Evolutionary conservation across 2,797 vertebrate genomes (phyloP).

Genomic region (Lindbergichthys nudifrons): DNA sequence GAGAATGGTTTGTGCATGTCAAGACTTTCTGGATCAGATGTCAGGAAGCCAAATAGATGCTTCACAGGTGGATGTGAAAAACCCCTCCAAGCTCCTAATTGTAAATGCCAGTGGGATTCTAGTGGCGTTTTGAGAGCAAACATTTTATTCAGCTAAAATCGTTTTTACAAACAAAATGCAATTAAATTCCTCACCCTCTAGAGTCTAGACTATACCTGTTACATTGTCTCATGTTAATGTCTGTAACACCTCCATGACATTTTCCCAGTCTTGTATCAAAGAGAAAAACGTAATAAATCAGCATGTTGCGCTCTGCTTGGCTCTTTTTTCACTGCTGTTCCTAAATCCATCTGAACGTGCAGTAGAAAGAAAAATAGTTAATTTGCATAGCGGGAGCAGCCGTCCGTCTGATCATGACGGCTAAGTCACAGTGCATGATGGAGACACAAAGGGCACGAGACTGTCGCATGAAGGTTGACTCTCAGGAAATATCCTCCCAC

Average conservation of each 20-base stretch:
- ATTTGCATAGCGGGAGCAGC: slow-evolving; percentile 49
- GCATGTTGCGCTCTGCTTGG: background rate
- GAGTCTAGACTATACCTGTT: background rate
- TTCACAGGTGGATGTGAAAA: slow-evolving; percentile 46
- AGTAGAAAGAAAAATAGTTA: slow-evolving; percentile 9
- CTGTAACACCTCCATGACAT: slow-evolving; percentile 14
- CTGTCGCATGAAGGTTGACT: slow-evolving; percentile 66
- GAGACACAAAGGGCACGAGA: slow-evolving; percentile 68
- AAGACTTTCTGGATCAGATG: slow-evolving; percentile 55
- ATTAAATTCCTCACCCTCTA: background rate
- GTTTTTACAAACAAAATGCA: slow-evolving; percentile 3
- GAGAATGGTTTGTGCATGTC: slow-evolving; percentile 57
- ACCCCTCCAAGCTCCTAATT: slow-evolving; percentile 1
- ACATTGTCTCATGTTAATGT: slow-evolving; percentile 7
- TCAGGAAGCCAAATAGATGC: slow-evolving; percentile 66
- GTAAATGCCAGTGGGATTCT: slow-evolving; percentile 39
- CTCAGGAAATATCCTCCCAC: slow-evolving; percentile 63
- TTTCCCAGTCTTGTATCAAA: background rate
- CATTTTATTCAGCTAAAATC: background rate
- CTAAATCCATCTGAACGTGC: slow-evolving; percentile 17
- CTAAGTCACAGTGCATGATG: slow-evolving; percentile 55
- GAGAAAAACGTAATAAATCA: slow-evolving; percentile 13
- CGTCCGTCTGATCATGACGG: slow-evolving; percentile 45
- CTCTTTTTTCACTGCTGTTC: background rate
- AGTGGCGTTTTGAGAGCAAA: slow-evolving; percentile 1